These are phyloP conservation scores for Hetaerina americana DNA, from an alignment of 1,140 invertebrate species.

Conservation along the genomic window DNA sequence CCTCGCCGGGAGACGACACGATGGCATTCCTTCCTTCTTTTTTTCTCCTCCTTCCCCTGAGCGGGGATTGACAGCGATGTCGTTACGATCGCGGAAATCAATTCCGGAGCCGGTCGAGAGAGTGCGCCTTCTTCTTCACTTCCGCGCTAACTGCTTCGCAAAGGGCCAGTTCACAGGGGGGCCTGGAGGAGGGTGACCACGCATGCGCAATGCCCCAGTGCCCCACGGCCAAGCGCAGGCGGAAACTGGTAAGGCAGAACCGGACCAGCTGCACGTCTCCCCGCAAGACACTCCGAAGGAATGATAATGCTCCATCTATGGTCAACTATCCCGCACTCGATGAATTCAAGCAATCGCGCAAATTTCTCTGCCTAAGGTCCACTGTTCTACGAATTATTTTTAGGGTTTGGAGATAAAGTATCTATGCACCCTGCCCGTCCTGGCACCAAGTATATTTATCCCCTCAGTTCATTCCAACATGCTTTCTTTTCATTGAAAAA, in stretches of 20 bases:
- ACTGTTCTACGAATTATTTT: too few relatives aligned
- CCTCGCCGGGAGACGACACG: too few relatives aligned
- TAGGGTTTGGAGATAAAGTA: too few relatives aligned
- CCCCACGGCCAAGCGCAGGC: not conserved
- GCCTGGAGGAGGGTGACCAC: not conserved
- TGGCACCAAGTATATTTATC: too few relatives aligned
- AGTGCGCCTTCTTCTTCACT: not conserved
- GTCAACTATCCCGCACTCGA: not conserved
- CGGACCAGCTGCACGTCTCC: not conserved
- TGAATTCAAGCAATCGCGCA: not conserved
- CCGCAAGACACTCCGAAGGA: not conserved
- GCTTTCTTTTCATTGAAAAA: too few relatives aligned
- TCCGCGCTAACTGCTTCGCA: not conserved
- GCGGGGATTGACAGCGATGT: not conserved
- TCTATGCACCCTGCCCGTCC: too few relatives aligned
- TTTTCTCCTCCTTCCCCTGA: too few relatives aligned
- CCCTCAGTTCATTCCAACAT: too few relatives aligned
- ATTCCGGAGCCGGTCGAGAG: not conserved
- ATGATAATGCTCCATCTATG: not conserved
- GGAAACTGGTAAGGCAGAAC: not conserved
- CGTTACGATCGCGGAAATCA: not conserved
- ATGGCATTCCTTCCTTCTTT: too few relatives aligned
- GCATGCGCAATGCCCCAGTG: not conserved
- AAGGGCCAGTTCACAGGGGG: not conserved
- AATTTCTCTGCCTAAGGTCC: too few relatives aligned